Evolutionary conservation across 1,140 invertebrate genomes (phyloP), one percentile per base, ranked within the genome.

Genomic region (Hylaeus anthracinus): DNA sequence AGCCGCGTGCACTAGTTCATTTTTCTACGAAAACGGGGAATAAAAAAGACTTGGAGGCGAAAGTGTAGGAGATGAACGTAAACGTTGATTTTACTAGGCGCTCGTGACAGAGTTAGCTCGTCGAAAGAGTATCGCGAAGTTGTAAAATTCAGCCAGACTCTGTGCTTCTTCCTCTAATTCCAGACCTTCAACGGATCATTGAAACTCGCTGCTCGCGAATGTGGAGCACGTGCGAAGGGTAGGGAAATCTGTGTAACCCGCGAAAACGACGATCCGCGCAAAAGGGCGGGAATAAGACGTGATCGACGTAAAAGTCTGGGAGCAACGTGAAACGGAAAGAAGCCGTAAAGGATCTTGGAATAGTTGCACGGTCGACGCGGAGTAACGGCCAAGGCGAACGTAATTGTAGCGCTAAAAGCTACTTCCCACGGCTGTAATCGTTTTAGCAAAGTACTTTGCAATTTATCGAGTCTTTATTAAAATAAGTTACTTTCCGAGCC

Each of bases 401-500:
- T 83, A 76, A 87, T 84, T 80, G 74, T 79, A 73, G 72, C 81
- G 78, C 78, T 88, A 85, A 86, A 83, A 88, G 82, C 87, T 85
- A 88, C 85, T 88, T 86, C 79, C 76, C 73, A 26, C 12, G 9
- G 58, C 67, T 41, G 76, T 84, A 84, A 88, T 85, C 81, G 81
- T 72, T 83, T 87, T 88, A 87, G 83, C 74, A 74, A 82, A 86
- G 85, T 85, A 79, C 84, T 83, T 87, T 84, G 87, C 84, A 88
- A 90, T 90, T 87, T 88, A 88, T 66, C 81, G 72, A 64, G 72
- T 81, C 82, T 85, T 83, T 84, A 84, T 84, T 81, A 79, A 86
- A 82, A 86, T 77, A 72, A 78, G 73, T 81, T 67, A 82, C 26
- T 86, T 81, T 55, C 53, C 60, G 63, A 60, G 71, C 51, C 48